Conservation (phyloP, 2,888 invertebrate species). For the Microctonus brassicae region DNA sequence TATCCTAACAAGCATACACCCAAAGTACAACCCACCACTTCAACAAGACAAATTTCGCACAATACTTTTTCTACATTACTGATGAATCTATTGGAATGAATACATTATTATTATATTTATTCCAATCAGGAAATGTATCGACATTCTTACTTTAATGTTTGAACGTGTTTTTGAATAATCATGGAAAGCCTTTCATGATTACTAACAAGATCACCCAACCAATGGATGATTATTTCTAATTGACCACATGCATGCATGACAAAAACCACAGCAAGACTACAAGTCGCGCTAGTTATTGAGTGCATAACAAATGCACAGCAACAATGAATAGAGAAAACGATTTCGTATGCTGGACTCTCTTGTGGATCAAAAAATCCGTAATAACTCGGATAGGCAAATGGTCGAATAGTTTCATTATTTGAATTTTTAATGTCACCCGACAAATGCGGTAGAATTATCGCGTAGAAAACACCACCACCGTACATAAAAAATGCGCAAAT, state of each 20-base stretch:
- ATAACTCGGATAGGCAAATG: constrained; percentile 29
- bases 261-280: constrained; percentile 47
- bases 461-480: constrained; percentile 47
- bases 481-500: constrained; percentile 49
- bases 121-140: too few species aligned
- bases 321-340: constrained; percentile 46
- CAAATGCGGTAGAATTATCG: constrained; percentile 39
- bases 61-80: constrained; percentile 34
- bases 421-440: constrained; percentile 2
- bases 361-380: constrained; percentile 17
- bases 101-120: too few species aligned
- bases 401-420: constrained; percentile 42
- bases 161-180: too few species aligned
- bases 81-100: too few species aligned
- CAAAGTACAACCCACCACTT: constrained; percentile 42
- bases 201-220: constrained; percentile 45
- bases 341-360: constrained; percentile 46
- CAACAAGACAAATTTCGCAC: constrained; percentile 36
- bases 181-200: too few species aligned
- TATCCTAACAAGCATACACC: constrained; percentile 47
- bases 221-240: constrained; percentile 45
- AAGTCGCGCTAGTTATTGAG: constrained; percentile 43
- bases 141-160: too few species aligned
- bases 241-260: constrained; percentile 55
- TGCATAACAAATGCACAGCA: constrained; percentile 40